A percentile compares a stretch with the other conserved stretches of the same genome.
phyloP scores from a whole-genome alignment of 2,797 vertebrate species.

The Tenualosa ilisha region DNA sequence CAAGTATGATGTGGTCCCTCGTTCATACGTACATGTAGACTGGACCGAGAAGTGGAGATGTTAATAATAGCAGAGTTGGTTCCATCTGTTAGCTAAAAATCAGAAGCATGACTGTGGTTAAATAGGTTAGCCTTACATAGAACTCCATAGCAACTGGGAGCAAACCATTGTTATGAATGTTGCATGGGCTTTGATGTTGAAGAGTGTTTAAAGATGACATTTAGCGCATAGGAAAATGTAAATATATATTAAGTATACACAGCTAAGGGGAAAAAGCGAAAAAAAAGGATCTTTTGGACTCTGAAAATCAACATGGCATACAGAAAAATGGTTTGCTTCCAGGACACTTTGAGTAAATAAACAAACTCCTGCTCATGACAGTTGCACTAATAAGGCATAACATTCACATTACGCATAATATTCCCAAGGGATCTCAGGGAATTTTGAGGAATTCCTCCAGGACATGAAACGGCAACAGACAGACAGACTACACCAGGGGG shows the following conservation, averaged over 20 bases:
- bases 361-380: background rate
- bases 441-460: background rate
- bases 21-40: conserved; percentile 76
- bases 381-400: background rate
- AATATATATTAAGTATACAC: conserved; percentile 12
- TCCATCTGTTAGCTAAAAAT: conserved; percentile 69
- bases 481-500: background rate
- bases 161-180: background rate
- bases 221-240: background rate
- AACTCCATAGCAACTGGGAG: conserved; percentile 5
- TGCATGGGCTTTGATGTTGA: conserved; percentile 1
- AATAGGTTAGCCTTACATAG: conserved; percentile 31
- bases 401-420: background rate
- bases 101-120: conserved; percentile 50
- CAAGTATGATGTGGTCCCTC: conserved; percentile 2
- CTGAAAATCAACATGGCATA: background rate
- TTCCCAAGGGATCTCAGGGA: background rate
- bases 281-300: background rate
- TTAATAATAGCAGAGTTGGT: conserved; percentile 76
- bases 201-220: background rate
- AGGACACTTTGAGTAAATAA: background rate
- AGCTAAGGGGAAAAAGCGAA: background rate
- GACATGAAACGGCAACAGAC: background rate
- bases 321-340: conserved; percentile 3
- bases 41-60: conserved; percentile 74